Percentiles rank a stretch among this genome's conserved stretches.
phyloP scores from a whole-genome alignment of 2,888 invertebrate species.

The Junonia oenone region DNA sequence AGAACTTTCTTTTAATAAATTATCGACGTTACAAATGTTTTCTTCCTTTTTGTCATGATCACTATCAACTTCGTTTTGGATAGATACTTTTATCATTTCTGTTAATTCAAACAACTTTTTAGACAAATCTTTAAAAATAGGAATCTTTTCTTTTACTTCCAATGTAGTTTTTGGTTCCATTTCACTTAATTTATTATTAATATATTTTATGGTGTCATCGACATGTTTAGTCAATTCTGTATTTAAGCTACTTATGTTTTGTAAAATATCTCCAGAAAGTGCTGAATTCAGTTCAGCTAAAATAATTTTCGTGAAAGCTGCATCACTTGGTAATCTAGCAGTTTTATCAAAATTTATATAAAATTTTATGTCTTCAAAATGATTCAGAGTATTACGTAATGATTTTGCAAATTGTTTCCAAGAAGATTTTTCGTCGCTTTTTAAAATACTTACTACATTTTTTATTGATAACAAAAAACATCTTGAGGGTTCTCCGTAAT shows the following conservation, averaged over 20 bases:
- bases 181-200: slow-evolving; percentile 36
- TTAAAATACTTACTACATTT: slow-evolving; percentile 40
- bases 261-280: slow-evolving; percentile 39
- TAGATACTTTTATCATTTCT: slow-evolving; percentile 22
- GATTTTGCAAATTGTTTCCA: slow-evolving; percentile 54
- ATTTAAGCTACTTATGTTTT: slow-evolving; percentile 32
- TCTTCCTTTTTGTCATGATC: background rate
- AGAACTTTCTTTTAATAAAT: background rate
- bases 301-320: slow-evolving; percentile 62
- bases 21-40: background rate
- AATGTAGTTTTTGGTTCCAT: slow-evolving; percentile 50
- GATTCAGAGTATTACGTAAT: slow-evolving; percentile 57
- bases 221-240: slow-evolving; percentile 31
- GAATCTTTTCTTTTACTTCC: slow-evolving; percentile 68
- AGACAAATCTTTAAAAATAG: slow-evolving; percentile 55
- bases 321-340: slow-evolving; percentile 64
- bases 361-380: slow-evolving; percentile 72
- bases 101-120: slow-evolving; percentile 34
- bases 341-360: slow-evolving; percentile 72
- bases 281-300: slow-evolving; percentile 50
- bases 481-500: slow-evolving; percentile 65
- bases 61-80: background rate
- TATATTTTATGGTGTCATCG: slow-evolving; percentile 32
- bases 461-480: slow-evolving; percentile 53
- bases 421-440: slow-evolving; percentile 32